Evolutionary conservation across 1,140 invertebrate genomes (phyloP).

Genomic region (Zaprionus capensis): DNA sequence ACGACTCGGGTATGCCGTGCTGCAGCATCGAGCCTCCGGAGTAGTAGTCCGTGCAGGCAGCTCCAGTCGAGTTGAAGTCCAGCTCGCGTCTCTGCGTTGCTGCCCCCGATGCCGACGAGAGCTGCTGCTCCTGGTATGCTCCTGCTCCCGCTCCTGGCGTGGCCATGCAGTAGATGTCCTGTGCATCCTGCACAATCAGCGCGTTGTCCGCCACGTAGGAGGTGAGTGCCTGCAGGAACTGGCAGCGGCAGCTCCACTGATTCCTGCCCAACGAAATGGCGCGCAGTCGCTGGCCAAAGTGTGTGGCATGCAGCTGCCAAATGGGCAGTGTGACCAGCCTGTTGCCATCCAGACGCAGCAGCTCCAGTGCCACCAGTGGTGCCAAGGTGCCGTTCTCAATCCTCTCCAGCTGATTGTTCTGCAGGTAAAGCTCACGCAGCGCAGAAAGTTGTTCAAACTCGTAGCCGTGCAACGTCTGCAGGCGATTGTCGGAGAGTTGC

Average conservation of each 20-base stretch:
- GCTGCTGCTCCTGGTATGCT: constrained; percentile 59
- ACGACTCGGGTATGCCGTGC: constrained; percentile 92
- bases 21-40: constrained; percentile 92
- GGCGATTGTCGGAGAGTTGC: constrained; percentile 93
- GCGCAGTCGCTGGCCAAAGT: constrained; percentile 86
- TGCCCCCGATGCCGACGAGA: constrained; percentile 72
- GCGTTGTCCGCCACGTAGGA: constrained; percentile 93
- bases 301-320: constrained; percentile 89
- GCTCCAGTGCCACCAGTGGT: constrained; percentile 90
- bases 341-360: constrained; percentile 94
- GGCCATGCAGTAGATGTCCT: constrained; percentile 92
- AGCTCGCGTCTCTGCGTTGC: constrained; percentile 87
- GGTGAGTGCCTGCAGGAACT: constrained; percentile 93
- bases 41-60: constrained; percentile 92
- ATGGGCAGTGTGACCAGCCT: constrained; percentile 91
- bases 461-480: constrained; percentile 92
- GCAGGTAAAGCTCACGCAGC: constrained; percentile 93
- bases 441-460: constrained; percentile 94
- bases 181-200: constrained; percentile 90
- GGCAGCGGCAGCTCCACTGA: constrained; percentile 95
- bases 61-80: constrained; percentile 90
- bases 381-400: constrained; percentile 93
- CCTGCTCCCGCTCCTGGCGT: constrained; percentile 86
- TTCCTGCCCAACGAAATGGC: constrained; percentile 92
- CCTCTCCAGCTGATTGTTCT: constrained; percentile 92